Conservation (phyloP, 2,797 vertebrate genomes). For the Parauchenoglanis punctatus region DNA sequence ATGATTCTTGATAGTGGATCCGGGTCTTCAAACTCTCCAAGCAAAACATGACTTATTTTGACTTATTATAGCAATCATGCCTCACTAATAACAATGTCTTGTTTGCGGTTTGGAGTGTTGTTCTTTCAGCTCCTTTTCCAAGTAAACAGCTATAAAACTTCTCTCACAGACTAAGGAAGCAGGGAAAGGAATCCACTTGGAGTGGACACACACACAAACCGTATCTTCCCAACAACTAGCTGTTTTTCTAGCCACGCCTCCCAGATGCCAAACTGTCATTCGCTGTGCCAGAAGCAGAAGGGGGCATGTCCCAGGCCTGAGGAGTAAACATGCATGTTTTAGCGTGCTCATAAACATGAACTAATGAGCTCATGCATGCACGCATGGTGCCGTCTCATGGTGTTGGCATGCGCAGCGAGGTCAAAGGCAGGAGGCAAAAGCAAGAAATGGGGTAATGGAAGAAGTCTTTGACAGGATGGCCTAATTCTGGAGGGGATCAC, state of each 20-base stretch:
- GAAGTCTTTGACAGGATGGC: constrained; percentile 38
- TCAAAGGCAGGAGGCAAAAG: constrained; percentile 23
- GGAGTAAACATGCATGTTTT: constrained; percentile 65
- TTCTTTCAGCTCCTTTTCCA: background rate
- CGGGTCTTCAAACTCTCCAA: background rate
- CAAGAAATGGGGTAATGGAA: constrained; percentile 35
- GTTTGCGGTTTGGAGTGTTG: background rate
- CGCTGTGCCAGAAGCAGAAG: constrained; percentile 54
- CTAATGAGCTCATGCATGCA: constrained; percentile 64
- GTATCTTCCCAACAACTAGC: constrained; percentile 72
- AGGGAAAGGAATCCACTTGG: background rate
- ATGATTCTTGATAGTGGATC: background rate
- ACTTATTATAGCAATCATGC: background rate
- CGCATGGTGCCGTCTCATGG: constrained; percentile 44
- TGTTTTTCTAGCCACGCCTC: constrained; percentile 44
- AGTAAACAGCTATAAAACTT: background rate
- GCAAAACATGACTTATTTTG: background rate
- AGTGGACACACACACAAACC: background rate
- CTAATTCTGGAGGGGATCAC: constrained; percentile 35
- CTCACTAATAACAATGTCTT: background rate
- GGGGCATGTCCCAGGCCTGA: constrained; percentile 26
- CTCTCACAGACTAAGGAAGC: background rate
- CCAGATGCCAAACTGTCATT: constrained; percentile 65
- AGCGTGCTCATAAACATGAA: constrained; percentile 71
- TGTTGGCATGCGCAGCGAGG: constrained; percentile 20